These are phyloP conservation scores for Hapalemur alaotrensis DNA, from an alignment of 2,797 vertebrate genomes.

Conservation along the genomic window DNA sequence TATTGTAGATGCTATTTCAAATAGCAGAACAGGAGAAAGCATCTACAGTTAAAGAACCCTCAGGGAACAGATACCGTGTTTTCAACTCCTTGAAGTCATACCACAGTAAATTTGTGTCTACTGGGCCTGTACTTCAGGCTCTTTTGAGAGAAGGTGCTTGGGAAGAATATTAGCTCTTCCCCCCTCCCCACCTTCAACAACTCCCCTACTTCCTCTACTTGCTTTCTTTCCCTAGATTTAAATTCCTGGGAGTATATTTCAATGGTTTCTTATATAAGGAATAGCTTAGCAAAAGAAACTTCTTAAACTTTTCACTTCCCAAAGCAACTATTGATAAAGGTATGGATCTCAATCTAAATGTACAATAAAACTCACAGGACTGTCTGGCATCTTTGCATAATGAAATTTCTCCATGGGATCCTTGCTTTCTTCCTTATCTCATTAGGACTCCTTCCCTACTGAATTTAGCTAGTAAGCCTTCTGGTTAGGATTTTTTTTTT, in stretches of 20 bases:
- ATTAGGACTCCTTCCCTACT: not conserved
- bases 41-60: not conserved
- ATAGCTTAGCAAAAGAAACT: constrained; percentile 35
- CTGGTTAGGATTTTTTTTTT: not conserved
- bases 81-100: not conserved
- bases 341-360: constrained; percentile 40
- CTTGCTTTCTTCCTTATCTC: not conserved
- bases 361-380: not conserved
- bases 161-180: not conserved
- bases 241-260: constrained; percentile 40
- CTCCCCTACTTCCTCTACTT: not conserved
- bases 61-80: not conserved
- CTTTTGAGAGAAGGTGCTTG: not conserved
- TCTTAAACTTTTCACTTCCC: constrained; percentile 29
- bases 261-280: constrained; percentile 52
- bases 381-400: constrained; percentile 41
- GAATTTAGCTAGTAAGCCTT: not conserved
- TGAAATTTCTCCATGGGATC: constrained; percentile 19
- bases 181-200: not conserved
- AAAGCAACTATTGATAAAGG: constrained; percentile 41
- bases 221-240: constrained; percentile 29
- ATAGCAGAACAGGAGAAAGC: not conserved
- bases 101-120: not conserved
- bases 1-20: not conserved
- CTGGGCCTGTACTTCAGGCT: not conserved